A percentile compares a stretch with the other conserved stretches of the same genome.
These are phyloP conservation scores for Anoura caudifer DNA, from an alignment of 2,113 vertebrate genomes.

Conservation along the genomic window DNA sequence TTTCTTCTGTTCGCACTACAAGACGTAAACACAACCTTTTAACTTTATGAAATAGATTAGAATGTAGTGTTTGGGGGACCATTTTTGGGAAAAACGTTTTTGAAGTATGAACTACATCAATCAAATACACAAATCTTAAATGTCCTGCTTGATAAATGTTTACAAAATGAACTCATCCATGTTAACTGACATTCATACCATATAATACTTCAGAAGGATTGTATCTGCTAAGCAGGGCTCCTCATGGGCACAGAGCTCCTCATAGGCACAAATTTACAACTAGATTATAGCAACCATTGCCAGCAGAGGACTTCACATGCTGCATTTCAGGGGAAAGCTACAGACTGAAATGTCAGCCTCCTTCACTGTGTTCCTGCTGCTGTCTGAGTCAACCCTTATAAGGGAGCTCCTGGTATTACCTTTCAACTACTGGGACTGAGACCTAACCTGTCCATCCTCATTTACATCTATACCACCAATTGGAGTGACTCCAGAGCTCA, in stretches of 20 bases:
- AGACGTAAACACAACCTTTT: background rate
- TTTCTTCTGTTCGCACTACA: background rate
- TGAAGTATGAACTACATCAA: background rate
- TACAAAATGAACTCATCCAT: background rate
- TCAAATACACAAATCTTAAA: background rate
- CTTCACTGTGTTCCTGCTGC: too few species aligned
- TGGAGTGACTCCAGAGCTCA: background rate
- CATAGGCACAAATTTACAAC: background rate
- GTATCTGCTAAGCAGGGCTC: background rate
- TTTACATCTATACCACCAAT: background rate
- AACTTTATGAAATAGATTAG: background rate
- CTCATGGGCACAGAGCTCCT: background rate
- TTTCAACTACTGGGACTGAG: background rate
- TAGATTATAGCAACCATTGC: background rate
- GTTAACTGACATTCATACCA: background rate
- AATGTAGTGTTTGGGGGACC: background rate
- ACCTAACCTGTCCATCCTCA: background rate
- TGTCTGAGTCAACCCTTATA: background rate
- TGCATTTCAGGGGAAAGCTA: background rate
- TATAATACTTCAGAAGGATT: background rate
- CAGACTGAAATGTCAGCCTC: background rate
- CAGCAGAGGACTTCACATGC: background rate
- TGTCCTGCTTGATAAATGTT: background rate
- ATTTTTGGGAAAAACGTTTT: background rate
- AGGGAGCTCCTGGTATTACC: background rate